These are phyloP conservation scores for Lapara coniferarum DNA, from an alignment of 2,888 invertebrate genomes.

Conservation along the genomic window DNA sequence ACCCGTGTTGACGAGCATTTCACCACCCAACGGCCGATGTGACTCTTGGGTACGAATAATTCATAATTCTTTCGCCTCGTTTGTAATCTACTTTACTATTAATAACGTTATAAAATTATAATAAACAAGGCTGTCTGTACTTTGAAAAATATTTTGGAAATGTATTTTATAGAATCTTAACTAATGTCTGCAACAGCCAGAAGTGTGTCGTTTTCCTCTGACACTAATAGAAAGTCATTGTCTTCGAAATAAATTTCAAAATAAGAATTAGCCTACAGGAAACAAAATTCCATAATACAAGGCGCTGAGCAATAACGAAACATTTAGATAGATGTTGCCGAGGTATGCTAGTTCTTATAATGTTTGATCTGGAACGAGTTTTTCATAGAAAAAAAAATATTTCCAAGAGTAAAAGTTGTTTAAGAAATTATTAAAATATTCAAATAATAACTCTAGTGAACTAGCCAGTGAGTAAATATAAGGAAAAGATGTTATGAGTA, in stretches of 20 bases:
- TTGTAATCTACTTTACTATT: slow-evolving; percentile 42
- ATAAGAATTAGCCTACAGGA: slow-evolving; percentile 35
- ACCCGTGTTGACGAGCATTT: slow-evolving; percentile 41
- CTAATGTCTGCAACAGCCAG: slow-evolving; percentile 42
- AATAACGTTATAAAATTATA: slow-evolving; percentile 46
- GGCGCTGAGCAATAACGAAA: slow-evolving; percentile 48
- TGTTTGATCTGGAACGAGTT: slow-evolving; percentile 70
- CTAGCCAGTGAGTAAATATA: slow-evolving; percentile 78
- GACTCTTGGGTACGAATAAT: slow-evolving; percentile 42
- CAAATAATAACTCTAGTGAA: slow-evolving; percentile 80
- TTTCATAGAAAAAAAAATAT: slow-evolving; percentile 68
- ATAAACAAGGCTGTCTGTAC: slow-evolving; percentile 53
- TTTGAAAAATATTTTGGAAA: slow-evolving; percentile 52
- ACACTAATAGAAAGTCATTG: slow-evolving; percentile 34
- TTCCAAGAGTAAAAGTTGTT: slow-evolving; percentile 74
- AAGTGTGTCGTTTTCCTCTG: slow-evolving; percentile 45
- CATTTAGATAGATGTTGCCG: slow-evolving; percentile 34
- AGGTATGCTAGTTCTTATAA: slow-evolving; percentile 36
- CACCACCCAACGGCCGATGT: slow-evolving; percentile 42
- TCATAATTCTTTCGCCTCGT: slow-evolving; percentile 43
- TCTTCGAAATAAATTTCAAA: slow-evolving; percentile 34
- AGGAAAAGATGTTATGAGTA: slow-evolving; percentile 81
- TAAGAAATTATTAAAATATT: slow-evolving; percentile 78
- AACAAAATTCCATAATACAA: slow-evolving; percentile 28
- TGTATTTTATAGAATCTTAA: slow-evolving; percentile 49